Evolutionary conservation across 37 sponge, comb jelly and placozoan species (phyloP).

Genomic region (Axinella damicornis): DNA sequence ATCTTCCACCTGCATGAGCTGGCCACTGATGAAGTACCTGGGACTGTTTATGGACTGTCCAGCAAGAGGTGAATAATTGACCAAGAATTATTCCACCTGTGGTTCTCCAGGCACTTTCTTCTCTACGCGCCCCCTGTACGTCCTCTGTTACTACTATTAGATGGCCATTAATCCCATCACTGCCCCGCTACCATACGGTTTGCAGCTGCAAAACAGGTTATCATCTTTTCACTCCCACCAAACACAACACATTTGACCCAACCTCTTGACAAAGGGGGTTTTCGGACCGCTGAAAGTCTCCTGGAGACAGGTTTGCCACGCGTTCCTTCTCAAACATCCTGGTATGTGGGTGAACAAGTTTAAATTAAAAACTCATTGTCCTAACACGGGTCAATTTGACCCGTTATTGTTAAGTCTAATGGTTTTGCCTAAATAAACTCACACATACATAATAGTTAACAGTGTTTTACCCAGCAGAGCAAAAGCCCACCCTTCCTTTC

Average conservation of each 20-base stretch:
- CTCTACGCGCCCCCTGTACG: slow-evolving; percentile 21
- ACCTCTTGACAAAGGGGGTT: neutral
- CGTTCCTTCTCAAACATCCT: no score
- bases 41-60: slow-evolving; percentile 22
- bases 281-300: slow-evolving; percentile 18
- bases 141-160: slow-evolving; percentile 24
- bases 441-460: neutral
- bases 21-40: slow-evolving; percentile 16
- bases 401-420: no score
- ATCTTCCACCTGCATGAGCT: slow-evolving; percentile 9
- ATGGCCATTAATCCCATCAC: slow-evolving; percentile 33
- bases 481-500: no score
- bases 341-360: no score
- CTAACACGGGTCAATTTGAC: no score
- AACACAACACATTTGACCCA: neutral
- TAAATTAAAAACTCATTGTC: no score
- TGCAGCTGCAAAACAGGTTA: slow-evolving; percentile 17
- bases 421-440: no score
- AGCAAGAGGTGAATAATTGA: slow-evolving; percentile 37
- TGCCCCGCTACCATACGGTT: slow-evolving; percentile 1
- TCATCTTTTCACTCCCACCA: slow-evolving; percentile 15
- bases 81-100: neutral
- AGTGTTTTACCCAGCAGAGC: no score
- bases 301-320: slow-evolving; percentile 27
- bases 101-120: slow-evolving; percentile 31